Evolutionary conservation across 1,140 invertebrate genomes (phyloP), one percentile per base, ranked within the genome.

Genomic region (Lucilia sericata): DNA sequence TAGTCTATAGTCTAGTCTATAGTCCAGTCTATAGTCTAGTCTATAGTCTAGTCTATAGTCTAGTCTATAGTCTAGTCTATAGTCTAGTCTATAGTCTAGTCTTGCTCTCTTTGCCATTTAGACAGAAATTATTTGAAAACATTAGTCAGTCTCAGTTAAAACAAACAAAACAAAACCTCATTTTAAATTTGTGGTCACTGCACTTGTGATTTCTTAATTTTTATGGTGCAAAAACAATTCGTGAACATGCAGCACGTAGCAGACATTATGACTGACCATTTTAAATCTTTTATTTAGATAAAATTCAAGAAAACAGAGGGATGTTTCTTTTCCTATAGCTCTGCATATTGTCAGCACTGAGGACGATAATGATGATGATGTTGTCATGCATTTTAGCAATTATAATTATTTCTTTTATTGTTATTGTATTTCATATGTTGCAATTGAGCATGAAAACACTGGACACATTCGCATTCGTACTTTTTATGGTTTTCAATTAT

Each of bases 371-470:
- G 76, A 76, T 86, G 49, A 36, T 78, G 21, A 17, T 80, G 76
- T 80, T 80, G 76, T 80, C 76, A 80, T 80, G 76, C 76, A 80
- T 49, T 80, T 80, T 51, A 49, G 47, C 76, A 80, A 80, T 80
- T 88, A 85, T 78, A 84, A 83, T 86, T 84, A 84, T 34, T 84
- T 75, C 83, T 76, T 74, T 84, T 84, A 75, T 76, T 84, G 83
- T 83, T 74, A 83, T 80, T 80, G 76, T 80, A 80, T 25, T 47
- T 80, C 76, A 81, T 81, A 84, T 81, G 83, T 81, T 76, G 60
- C 83, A 51, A 82, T 60, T 17, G 21, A 75, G 82, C 30, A 74
- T 55, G 51, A 83, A 83, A 83, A 83, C 83, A 84, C 21, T 84
- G 14, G 21, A 60, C 42, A 47, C 14, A 14, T 75, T 30, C 25